Base-by-base conservation (phyloP, 1,140 invertebrate species). In the Idris sp. region DNA sequence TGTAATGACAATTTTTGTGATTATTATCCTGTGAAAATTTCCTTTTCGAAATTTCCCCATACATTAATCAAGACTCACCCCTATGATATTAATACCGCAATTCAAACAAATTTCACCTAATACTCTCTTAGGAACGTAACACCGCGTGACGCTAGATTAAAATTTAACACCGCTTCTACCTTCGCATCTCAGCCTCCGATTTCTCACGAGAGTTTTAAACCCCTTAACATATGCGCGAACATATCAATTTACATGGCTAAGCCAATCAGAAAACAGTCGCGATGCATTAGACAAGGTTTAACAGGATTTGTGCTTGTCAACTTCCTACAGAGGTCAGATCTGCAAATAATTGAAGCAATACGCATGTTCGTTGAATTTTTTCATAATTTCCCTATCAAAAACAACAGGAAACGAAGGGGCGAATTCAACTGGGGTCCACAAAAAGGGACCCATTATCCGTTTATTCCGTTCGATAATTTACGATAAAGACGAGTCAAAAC, bases 371-470 rank as follows among this genome's bases (percentile, higher is more conserved):
- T 22, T 6, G 16, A 9, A 51, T 35, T 14, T 82, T 81, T 69
- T 49, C 48, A 15, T 31, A 48, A 59, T 74, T 77, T 81, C 69
- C 62, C 64, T 26, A 40, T 31, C 11, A 38, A 26, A 77, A 72
- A 46, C 40, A 69, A 78, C 79, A 79, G 81, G 76, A 81, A 82
- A 44, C 35, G 53, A 54, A 64, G 61, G 61, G 56, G 28, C 31
- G n/a, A n/a, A n/a, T n/a, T n/a, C n/a, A n/a, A n/a, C n/a, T n/a
- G n/a, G n/a, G n/a, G n/a, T n/a, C n/a, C n/a, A n/a, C n/a, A n/a
- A n/a, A n/a, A n/a, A n/a, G n/a, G n/a, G n/a, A n/a, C n/a, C n/a
- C n/a, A n/a, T n/a, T n/a, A n/a, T n/a, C n/a, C n/a, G n/a, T n/a
- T n/a, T n/a, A n/a, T n/a, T n/a, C n/a, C n/a, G n/a, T n/a, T n/a